Evolutionary conservation across 2,888 invertebrate genomes (phyloP).

Genomic region (Caenorhabditis virilis): DNA sequence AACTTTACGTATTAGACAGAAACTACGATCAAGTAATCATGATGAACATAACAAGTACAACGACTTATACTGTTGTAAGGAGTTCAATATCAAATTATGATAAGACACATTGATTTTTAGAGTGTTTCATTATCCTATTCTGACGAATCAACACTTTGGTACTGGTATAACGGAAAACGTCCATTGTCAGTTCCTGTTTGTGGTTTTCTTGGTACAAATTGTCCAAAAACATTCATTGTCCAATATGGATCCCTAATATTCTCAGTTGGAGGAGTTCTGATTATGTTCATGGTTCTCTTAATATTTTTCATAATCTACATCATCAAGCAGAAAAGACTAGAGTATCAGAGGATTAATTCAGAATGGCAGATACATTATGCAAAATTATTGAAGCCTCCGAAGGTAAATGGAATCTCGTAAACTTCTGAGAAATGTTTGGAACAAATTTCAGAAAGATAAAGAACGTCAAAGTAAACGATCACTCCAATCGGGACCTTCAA

Average conservation of each 20-base stretch:
- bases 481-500: conserved; percentile 44
- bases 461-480: conserved; percentile 38
- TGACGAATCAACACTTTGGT: conserved; percentile 23
- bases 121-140: conserved; percentile 20
- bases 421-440: neutral
- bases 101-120: conserved; percentile 8
- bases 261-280: conserved; percentile 27
- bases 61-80: conserved; percentile 16
- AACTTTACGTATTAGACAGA: conserved; percentile 31
- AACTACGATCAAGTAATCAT: conserved; percentile 31
- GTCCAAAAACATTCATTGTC: conserved; percentile 43
- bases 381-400: conserved; percentile 28
- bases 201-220: conserved; percentile 37
- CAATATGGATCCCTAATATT: conserved; percentile 40
- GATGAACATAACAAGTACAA: conserved; percentile 19
- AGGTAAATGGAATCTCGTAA: conserved; percentile 1
- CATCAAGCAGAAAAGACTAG: conserved; percentile 34
- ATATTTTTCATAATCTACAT: neutral
- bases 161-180: conserved; percentile 25
- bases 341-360: conserved; percentile 43
- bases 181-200: conserved; percentile 41
- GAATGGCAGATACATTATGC: conserved; percentile 46
- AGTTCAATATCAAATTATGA: neutral
- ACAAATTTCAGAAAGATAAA: conserved; percentile 15
- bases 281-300: conserved; percentile 8